Conservation (phyloP, 2,888 invertebrate species). For the Hypomecis punctinalis region DNA sequence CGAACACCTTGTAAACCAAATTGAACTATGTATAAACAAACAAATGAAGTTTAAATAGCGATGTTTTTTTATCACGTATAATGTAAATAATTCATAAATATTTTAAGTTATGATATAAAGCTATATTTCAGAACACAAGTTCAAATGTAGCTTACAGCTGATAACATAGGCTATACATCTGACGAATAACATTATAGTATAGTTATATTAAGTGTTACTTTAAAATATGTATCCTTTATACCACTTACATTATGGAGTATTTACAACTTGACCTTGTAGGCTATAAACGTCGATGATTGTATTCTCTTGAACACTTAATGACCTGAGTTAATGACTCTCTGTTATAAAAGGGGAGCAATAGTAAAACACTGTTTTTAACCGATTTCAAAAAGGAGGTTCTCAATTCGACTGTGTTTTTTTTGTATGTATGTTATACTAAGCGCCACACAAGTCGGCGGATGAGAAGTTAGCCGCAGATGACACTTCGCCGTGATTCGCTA, state of each 20-base stretch:
- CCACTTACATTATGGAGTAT: conserved; percentile 11
- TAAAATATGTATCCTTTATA: conserved; percentile 3
- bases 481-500: no score
- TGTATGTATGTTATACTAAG: no score
- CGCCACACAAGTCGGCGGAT: no score
- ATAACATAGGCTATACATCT: conserved; percentile 12
- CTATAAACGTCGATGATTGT: not conserved
- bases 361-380: no score
- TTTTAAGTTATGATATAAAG: not conserved
- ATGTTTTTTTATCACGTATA: not conserved
- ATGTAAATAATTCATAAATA: not conserved
- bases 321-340: no score
- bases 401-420: no score
- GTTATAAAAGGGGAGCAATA: no score
- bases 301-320: no score
- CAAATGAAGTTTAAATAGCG: conserved; percentile 1
- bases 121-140: not conserved
- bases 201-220: conserved; percentile 3
- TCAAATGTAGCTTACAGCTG: conserved; percentile 7
- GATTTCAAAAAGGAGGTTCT: no score
- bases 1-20: no score
- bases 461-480: no score
- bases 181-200: conserved; percentile 9
- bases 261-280: conserved; percentile 18
- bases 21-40: not conserved